Evolutionary conservation across 92 coral and sea anemone genomes (phyloP).

Genomic region (Heliopora coerulea): DNA sequence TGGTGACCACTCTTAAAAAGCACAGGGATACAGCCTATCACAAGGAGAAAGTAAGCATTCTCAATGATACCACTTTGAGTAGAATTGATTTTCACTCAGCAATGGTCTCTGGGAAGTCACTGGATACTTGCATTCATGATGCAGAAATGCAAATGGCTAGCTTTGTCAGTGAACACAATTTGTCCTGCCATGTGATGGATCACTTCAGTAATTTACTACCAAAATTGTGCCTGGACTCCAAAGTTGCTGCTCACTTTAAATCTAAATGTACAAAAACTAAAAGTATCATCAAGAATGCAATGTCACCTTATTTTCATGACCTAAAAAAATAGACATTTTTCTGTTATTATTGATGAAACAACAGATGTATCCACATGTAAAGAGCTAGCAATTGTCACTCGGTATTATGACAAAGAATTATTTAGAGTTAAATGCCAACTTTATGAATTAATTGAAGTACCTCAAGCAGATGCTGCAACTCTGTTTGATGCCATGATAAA

Average conservation of each 20-base stretch:
- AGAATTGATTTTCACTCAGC: conserved; percentile 21
- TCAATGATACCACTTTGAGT: conserved; percentile 14
- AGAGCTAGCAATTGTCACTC: conserved; percentile 18
- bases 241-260: conserved; percentile 27
- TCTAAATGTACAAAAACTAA: conserved; percentile 18
- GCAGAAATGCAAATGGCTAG: conserved; percentile 30
- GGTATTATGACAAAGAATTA: conserved; percentile 17
- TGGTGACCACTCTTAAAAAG: conserved; percentile 20
- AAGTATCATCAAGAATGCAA: conserved; percentile 15
- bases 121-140: conserved; percentile 13
- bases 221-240: conserved; percentile 18
- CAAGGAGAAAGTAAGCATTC: conserved; percentile 33
- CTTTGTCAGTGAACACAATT: conserved; percentile 31
- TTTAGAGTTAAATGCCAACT: conserved; percentile 17
- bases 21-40: conserved; percentile 28
- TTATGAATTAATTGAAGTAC: conserved; percentile 17
- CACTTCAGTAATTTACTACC: conserved; percentile 26
- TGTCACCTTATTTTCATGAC: conserved; percentile 10
- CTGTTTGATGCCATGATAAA: conserved; percentile 18
- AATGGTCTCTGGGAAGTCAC: neutral
- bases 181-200: conserved; percentile 26
- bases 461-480: conserved; percentile 22
- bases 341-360: conserved; percentile 34
- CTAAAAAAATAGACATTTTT: conserved; percentile 18
- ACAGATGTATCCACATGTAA: conserved; percentile 37